phyloP scores from a whole-genome alignment of 2,113 vertebrate species.

The Barnardius zonarius region DNA sequence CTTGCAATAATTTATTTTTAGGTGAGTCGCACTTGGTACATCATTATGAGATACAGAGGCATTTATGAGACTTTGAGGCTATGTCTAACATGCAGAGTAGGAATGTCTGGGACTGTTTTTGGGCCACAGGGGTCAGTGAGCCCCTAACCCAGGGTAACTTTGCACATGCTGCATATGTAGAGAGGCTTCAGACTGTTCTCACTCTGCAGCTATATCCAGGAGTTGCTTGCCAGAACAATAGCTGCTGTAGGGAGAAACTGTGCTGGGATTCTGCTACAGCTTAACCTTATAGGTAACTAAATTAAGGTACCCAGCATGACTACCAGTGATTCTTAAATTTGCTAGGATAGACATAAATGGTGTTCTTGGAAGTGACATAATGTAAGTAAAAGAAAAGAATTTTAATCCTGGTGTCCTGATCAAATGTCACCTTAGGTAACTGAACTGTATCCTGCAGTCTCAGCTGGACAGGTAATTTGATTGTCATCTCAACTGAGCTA shows the following conservation, averaged over 20 bases:
- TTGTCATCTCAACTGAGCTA: neutral
- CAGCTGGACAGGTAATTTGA: neutral
- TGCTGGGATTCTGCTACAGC: neutral
- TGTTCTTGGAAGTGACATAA: neutral
- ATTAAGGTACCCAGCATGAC: neutral
- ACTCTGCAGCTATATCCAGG: neutral
- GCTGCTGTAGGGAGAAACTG: neutral
- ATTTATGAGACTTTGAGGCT: neutral
- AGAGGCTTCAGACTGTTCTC: neutral
- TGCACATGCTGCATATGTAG: accelerated
- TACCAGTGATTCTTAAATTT: neutral
- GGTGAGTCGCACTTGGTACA: neutral
- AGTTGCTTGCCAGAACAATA: neutral
- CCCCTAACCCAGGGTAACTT: neutral
- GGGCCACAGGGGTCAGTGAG: neutral
- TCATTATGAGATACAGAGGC: neutral
- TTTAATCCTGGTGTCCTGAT: neutral
- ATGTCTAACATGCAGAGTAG: neutral
- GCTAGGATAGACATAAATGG: accelerated
- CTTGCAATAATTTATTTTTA: conserved; percentile 6
- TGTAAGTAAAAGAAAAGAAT: neutral
- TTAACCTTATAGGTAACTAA: neutral
- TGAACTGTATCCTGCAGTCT: neutral
- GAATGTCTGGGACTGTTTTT: neutral
- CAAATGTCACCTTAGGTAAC: neutral